Evolutionary conservation across 2,888 invertebrate genomes (phyloP), one percentile per base, ranked within the genome.

Genomic region (Melieria crassipennis): DNA sequence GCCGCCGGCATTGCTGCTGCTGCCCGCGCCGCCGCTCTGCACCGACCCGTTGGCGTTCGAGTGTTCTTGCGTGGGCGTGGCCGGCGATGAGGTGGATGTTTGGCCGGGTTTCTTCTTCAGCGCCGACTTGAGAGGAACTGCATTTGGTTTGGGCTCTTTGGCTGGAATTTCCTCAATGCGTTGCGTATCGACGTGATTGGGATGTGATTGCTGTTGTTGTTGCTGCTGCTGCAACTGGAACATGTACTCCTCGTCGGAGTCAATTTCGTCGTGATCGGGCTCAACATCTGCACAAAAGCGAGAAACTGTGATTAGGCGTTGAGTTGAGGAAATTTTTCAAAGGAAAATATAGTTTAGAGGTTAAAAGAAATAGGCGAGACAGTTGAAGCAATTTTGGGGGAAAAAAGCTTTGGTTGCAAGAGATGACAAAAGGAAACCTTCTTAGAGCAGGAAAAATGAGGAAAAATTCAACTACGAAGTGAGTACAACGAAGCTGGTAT

Each of bases 151-250:
- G 57, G 96, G 96, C 89, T 96, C 96, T 88, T 96, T 95, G 72
- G 96, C 95, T 79, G 95, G 96, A 81, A 96, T 95, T 88, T 96
- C 95, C 87, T 96, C 96, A 75, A 96, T 92, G 77, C 94, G 91
- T 71, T 92, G 92, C 72, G 94, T 95, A 87, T 96, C 95, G 80
- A 92, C 92, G 78, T 89, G 87, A 47, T 91, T 91, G 84, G 91
- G 91, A 56, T 91, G 90, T 79, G 90, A 91, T 78, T 88, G 88
- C 86, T 87, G 88, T 79, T 87, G 88, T 7, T 90, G 91, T 77
- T 88, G 88, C 9, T 91, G 91, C 79, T 90, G 91, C 77, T 88
- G 88, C 85, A 86, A 88, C 80, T 87, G 88, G 81, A 87, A 89
- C 83, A 89, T 85, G 82, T 89, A 91, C 78, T 91, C 92, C 73